Evolutionary conservation across 2,888 invertebrate genomes (phyloP).

Genomic region (Diadegma fenestrale): DNA sequence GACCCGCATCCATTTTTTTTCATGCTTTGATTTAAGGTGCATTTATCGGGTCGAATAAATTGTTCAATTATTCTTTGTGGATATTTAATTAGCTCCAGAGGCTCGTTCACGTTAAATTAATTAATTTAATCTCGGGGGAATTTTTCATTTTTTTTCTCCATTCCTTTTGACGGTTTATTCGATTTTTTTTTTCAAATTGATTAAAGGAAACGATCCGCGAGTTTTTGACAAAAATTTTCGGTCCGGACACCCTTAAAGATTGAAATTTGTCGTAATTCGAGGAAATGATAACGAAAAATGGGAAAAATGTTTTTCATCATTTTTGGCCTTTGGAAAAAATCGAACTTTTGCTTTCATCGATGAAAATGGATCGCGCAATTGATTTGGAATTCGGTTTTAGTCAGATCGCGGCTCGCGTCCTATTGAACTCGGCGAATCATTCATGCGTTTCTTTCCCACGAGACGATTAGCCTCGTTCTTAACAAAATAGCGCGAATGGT

Average conservation of each 20-base stretch:
- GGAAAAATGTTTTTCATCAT: too few species aligned
- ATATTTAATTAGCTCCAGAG: constrained; percentile 7
- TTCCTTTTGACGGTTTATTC: not conserved
- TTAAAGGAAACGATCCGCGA: not conserved
- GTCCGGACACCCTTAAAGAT: too few species aligned
- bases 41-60: not conserved
- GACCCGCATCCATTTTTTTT: constrained; percentile 4
- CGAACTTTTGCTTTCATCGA: constrained; percentile 10
- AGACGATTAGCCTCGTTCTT: constrained; percentile 62
- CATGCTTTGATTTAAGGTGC: not conserved
- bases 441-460: constrained; percentile 67
- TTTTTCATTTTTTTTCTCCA: not conserved
- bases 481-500: constrained; percentile 54
- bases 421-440: constrained; percentile 54
- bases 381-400: constrained; percentile 19
- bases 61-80: not conserved
- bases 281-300: too few species aligned
- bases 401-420: constrained; percentile 44
- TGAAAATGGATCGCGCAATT: not conserved
- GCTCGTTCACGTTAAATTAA: not conserved
- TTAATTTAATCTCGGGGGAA: constrained; percentile 1
- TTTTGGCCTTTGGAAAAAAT: too few species aligned
- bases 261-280: too few species aligned
- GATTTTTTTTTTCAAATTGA: not conserved
- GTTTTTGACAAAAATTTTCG: not conserved